These are phyloP conservation scores for Lypha dubia DNA, from an alignment of 2,888 invertebrate genomes.

Conservation along the genomic window DNA sequence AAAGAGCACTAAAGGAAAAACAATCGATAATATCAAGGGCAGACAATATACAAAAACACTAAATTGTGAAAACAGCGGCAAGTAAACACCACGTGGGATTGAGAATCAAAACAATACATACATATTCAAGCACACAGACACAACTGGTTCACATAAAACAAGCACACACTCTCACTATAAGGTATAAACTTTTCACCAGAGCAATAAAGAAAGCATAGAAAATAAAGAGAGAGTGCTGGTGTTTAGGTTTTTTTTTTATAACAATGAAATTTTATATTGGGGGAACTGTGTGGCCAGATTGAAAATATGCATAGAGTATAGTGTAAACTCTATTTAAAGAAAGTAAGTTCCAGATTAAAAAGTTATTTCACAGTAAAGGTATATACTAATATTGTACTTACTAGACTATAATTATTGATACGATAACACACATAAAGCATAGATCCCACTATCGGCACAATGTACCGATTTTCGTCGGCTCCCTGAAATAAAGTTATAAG, in stretches of 20 bases:
- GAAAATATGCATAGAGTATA: not conserved
- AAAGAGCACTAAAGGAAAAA: conserved; percentile 74
- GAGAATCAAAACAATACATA: conserved; percentile 67
- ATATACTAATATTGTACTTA: too few relatives aligned
- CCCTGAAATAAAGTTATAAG: too few relatives aligned
- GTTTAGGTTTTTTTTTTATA: not conserved
- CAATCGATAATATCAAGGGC: conserved; percentile 83
- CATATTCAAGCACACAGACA: not conserved
- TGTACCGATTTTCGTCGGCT: too few relatives aligned
- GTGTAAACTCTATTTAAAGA: not conserved
- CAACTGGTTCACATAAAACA: not conserved
- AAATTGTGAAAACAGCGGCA: conserved; percentile 65
- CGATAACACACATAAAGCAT: too few relatives aligned
- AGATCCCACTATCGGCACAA: too few relatives aligned
- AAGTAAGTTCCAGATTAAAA: too few relatives aligned
- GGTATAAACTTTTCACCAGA: not conserved
- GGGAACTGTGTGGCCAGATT: not conserved
- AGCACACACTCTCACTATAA: not conserved
- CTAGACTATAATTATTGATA: too few relatives aligned
- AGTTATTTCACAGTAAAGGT: too few relatives aligned
- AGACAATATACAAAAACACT: conserved; percentile 80
- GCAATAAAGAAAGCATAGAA: conserved; percentile 18
- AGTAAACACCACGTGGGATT: conserved; percentile 71
- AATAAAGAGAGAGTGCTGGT: conserved; percentile 11
- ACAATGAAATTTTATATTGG: not conserved